Percentiles rank a stretch among this genome's conserved stretches.
These are phyloP conservation scores for Rousettus leschenaultii DNA, from an alignment of 2,113 vertebrate species.

Conservation along the genomic window DNA sequence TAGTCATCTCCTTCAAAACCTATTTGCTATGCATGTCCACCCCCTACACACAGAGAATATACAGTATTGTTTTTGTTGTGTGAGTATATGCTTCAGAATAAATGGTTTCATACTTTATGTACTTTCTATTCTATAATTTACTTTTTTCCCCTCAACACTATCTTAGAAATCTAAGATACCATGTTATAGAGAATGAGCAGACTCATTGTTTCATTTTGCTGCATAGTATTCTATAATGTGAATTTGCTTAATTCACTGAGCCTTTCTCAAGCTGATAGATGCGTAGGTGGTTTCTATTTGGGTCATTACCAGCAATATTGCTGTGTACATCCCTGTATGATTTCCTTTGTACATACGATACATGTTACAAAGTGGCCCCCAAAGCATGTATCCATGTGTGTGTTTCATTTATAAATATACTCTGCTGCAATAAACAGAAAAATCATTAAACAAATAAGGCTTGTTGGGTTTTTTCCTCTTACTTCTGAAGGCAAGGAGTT, in stretches of 20 bases:
- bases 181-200: not conserved
- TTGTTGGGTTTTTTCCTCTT: not conserved
- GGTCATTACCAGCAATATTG: not conserved
- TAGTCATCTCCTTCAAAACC: not conserved
- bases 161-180: not conserved
- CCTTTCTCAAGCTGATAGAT: not conserved
- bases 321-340: not conserved
- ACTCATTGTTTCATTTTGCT: not conserved
- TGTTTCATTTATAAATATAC: not conserved
- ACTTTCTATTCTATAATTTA: not conserved
- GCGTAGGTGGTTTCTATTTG: not conserved
- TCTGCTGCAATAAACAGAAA: not conserved
- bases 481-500: not conserved
- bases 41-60: not conserved
- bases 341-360: not conserved
- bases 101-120: not conserved
- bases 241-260: not conserved
- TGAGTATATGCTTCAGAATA: not conserved
- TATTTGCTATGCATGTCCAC: not conserved
- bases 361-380: not conserved
- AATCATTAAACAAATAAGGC: not conserved
- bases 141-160: not conserved
- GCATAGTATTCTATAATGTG: not conserved
- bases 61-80: not conserved
- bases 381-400: not conserved